Percentiles rank a stretch among this genome's conserved stretches.
phyloP scores from a whole-genome alignment of 2,113 vertebrate species.

The Calonectris borealis region DNA sequence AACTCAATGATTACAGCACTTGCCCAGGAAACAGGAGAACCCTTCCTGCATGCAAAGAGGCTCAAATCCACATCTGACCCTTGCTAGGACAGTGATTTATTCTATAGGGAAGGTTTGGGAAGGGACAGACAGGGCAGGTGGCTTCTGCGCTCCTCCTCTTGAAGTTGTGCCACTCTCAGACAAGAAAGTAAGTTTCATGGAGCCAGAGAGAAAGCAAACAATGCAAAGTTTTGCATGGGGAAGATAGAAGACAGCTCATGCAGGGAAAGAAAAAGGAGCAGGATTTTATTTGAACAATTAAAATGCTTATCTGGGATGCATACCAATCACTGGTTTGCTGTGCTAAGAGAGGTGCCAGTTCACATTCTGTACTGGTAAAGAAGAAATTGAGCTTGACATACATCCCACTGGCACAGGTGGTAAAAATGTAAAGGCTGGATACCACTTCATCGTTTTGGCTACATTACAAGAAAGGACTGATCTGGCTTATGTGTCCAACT shows the following conservation, averaged over 20 bases:
- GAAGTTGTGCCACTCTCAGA: not conserved
- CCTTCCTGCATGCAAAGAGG: not conserved
- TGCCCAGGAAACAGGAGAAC: not conserved
- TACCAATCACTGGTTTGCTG: not conserved
- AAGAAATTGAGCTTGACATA: not conserved
- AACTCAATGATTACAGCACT: not conserved
- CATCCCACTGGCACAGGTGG: not conserved
- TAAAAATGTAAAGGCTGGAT: not conserved
- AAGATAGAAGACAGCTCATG: not conserved
- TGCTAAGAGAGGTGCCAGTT: not conserved
- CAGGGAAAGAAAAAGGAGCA: not conserved
- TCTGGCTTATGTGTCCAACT: not conserved
- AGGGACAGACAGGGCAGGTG: not conserved
- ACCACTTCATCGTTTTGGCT: not conserved
- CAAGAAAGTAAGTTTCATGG: not conserved
- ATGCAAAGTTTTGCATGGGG: not conserved
- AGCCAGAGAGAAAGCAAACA: not conserved
- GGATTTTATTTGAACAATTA: not conserved
- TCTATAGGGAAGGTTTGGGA: not conserved
- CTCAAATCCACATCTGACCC: not conserved
- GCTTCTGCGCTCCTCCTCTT: not conserved
- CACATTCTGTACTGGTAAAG: not conserved
- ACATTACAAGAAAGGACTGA: not conserved
- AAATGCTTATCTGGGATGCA: not conserved
- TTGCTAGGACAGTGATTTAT: not conserved